Conservation (phyloP, 2,113 vertebrate species). For the Platysteira castanea region DNA sequence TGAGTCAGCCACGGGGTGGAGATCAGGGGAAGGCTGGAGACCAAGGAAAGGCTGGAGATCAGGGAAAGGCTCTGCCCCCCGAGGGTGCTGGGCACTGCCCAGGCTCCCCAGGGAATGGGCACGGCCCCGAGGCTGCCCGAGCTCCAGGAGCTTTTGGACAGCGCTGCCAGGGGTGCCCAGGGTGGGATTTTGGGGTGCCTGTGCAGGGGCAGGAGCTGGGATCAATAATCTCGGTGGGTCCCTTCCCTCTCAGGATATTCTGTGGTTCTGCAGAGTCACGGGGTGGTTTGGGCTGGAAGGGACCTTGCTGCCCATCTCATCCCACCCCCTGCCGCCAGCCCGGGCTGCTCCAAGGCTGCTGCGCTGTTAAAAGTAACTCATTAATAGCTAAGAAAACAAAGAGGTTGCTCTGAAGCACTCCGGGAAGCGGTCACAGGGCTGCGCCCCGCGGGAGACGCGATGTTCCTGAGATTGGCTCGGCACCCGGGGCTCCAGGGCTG, state of each 20-base stretch:
- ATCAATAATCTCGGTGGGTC: neutral
- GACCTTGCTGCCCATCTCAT: too few species aligned
- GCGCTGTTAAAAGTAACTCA: neutral
- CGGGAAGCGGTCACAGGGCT: neutral
- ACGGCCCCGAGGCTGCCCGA: neutral
- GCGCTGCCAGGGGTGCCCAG: rapidly evolving
- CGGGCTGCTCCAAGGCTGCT: neutral
- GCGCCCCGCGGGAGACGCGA: neutral
- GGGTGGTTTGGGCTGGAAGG: neutral
- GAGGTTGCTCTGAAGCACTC: neutral
- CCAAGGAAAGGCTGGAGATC: too few species aligned
- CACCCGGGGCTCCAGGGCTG: neutral
- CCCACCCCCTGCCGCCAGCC: neutral
- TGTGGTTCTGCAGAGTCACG: rapidly evolving
- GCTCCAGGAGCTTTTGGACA: neutral
- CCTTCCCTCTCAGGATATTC: neutral
- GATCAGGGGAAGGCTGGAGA: too few species aligned
- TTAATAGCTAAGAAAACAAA: neutral
- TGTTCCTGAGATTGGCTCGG: neutral
- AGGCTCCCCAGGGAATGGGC: neutral
- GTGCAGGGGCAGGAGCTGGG: neutral
- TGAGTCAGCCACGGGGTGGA: neutral
- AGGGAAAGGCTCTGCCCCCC: neutral
- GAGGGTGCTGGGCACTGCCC: neutral
- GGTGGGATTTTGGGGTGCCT: neutral